These are phyloP conservation scores for Crocidura indochinensis DNA, from an alignment of 2,797 vertebrate species.

Conservation along the genomic window DNA sequence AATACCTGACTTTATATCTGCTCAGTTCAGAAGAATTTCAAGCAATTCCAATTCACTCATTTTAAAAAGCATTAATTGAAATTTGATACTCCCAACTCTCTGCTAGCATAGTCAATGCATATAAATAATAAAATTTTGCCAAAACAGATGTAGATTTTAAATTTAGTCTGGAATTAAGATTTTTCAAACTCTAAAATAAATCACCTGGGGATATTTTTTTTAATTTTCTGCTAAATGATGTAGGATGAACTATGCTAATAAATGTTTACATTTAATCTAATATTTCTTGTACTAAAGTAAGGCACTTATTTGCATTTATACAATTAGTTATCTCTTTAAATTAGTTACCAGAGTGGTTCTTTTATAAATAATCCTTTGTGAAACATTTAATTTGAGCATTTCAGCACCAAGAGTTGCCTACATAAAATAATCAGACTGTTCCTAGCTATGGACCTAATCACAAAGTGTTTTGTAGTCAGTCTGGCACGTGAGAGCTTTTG, in stretches of 20 bases:
- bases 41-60: neutral
- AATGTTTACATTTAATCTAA: slow-evolving; percentile 59
- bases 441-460: slow-evolving; percentile 65
- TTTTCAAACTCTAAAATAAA: slow-evolving; percentile 62
- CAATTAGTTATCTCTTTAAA: slow-evolving; percentile 46
- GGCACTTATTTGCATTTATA: slow-evolving; percentile 34
- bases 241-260: slow-evolving; percentile 44
- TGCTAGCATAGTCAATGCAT: neutral
- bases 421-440: slow-evolving; percentile 57
- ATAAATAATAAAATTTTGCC: slow-evolving; percentile 23
- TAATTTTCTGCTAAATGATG: slow-evolving; percentile 42
- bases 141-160: slow-evolving; percentile 57
- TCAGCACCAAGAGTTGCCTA: slow-evolving; percentile 58
- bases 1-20: neutral
- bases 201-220: neutral
- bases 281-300: slow-evolving; percentile 51
- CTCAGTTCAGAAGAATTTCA: neutral
- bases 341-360: slow-evolving; percentile 61
- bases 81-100: neutral
- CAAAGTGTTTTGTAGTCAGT: slow-evolving; percentile 58
- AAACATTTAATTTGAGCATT: slow-evolving; percentile 71
- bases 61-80: neutral
- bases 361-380: slow-evolving; percentile 67
- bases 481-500: slow-evolving; percentile 61
- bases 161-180: slow-evolving; percentile 30